Conservation (phyloP, 2,888 invertebrate species). For the Ochlodes sylvanus region DNA sequence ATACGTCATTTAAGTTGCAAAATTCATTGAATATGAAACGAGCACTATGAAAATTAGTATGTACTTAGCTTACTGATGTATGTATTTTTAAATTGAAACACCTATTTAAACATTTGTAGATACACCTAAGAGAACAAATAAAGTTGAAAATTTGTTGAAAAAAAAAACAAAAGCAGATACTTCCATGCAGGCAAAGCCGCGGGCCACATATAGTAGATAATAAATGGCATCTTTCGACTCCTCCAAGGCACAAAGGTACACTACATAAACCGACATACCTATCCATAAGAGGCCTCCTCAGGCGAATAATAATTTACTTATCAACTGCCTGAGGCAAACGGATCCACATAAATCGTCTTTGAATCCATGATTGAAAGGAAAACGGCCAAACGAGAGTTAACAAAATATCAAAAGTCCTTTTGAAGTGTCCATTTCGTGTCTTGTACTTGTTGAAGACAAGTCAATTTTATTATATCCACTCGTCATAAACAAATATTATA, state of each 20-base stretch:
- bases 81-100: too few relatives aligned
- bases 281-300: slow-evolving; percentile 44
- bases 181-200: too few relatives aligned
- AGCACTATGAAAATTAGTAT: too few relatives aligned
- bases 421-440: neutral
- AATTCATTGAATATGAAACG: too few relatives aligned
- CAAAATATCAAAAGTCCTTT: slow-evolving; percentile 12
- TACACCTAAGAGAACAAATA: too few relatives aligned
- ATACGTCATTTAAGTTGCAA: too few relatives aligned
- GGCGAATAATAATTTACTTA: slow-evolving; percentile 42
- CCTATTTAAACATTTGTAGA: too few relatives aligned
- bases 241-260: slow-evolving; percentile 42
- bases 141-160: too few relatives aligned
- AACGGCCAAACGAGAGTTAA: slow-evolving; percentile 12
- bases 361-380: slow-evolving; percentile 32
- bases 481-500: too few relatives aligned
- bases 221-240: neutral
- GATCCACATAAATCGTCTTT: slow-evolving; percentile 38
- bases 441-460: neutral
- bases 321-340: slow-evolving; percentile 25
- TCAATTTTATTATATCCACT: too few relatives aligned
- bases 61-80: too few relatives aligned
- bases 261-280: slow-evolving; percentile 44
- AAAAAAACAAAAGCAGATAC: too few relatives aligned
- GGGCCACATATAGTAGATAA: neutral